Evolutionary conservation across 2,113 vertebrate species (phyloP).

Genomic region (Synodontis membranacea): DNA sequence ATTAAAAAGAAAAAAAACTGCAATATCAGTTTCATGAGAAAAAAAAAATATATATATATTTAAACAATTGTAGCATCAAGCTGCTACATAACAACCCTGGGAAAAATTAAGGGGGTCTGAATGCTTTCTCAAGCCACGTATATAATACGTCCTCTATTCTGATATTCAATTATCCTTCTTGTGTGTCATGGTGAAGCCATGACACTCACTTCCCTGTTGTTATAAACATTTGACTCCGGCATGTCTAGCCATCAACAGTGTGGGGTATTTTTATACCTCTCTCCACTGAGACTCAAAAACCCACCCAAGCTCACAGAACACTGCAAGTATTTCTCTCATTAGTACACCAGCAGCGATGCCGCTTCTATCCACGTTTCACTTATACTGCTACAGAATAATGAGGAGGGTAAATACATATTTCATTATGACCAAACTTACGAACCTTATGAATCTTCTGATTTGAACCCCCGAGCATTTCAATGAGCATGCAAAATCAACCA

Average conservation of each 20-base stretch:
- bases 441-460: neutral
- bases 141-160: neutral
- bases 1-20: no score
- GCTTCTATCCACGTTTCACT: constrained; percentile 27
- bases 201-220: constrained; percentile 41
- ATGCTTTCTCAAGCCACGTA: no score
- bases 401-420: neutral
- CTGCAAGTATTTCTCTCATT: constrained; percentile 70
- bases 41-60: no score
- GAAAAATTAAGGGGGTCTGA: no score
- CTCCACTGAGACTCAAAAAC: constrained; percentile 46
- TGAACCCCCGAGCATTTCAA: constrained; percentile 25
- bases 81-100: no score
- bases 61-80: no score
- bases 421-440: neutral
- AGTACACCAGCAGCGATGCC: constrained; percentile 58
- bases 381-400: constrained; percentile 18
- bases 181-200: constrained; percentile 26
- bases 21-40: no score
- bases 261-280: constrained; percentile 71
- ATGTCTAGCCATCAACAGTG: constrained; percentile 57
- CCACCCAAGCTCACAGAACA: constrained; percentile 42
- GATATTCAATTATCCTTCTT: neutral
- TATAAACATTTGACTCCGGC: constrained; percentile 55
- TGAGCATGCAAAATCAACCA: constrained; percentile 44